A percentile compares a stretch with the other conserved stretches of the same genome.
Conservation (phyloP, 2,113 vertebrate species). For the Coryphaenoides rupestris region DNA sequence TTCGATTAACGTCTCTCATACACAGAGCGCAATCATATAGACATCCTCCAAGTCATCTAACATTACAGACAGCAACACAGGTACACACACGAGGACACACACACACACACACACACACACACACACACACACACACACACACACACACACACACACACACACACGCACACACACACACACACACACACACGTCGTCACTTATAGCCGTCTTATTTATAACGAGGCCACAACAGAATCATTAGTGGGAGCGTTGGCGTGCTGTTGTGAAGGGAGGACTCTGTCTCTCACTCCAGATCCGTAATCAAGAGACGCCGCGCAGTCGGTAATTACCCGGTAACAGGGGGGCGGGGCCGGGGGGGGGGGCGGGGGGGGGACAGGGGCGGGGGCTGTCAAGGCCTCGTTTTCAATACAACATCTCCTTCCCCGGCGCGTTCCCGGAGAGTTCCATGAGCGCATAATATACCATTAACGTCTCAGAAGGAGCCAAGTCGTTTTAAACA, state of each 20-base stretch:
- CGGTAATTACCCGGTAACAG: conserved; percentile 44
- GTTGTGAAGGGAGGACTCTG: conserved; percentile 13
- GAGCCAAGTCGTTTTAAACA: too few relatives aligned
- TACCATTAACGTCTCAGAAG: conserved; percentile 33
- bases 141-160: not conserved
- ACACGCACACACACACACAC: not conserved
- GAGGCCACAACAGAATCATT: conserved; percentile 19
- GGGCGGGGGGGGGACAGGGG: too few relatives aligned
- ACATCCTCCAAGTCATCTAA: too few relatives aligned
- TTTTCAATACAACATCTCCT: conserved; percentile 14
- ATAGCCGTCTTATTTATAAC: conserved; percentile 11
- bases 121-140: too few relatives aligned
- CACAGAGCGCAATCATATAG: too few relatives aligned
- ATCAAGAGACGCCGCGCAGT: conserved; percentile 25
- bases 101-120: not conserved
- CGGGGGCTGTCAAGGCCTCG: conserved; percentile 25
- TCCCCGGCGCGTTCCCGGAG: conserved; percentile 4
- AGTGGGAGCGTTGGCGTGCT: conserved; percentile 16
- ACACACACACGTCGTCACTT: conserved; percentile 2
- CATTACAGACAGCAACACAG: too few relatives aligned
- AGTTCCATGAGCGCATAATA: conserved; percentile 36
- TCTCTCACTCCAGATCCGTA: conserved; percentile 23
- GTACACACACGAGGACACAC: not conserved
- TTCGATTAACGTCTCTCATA: too few relatives aligned
- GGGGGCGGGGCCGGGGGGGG: too few relatives aligned